These are phyloP conservation scores for Atherinosoma microstoma DNA, from an alignment of 2,797 vertebrate genomes.

Conservation along the genomic window DNA sequence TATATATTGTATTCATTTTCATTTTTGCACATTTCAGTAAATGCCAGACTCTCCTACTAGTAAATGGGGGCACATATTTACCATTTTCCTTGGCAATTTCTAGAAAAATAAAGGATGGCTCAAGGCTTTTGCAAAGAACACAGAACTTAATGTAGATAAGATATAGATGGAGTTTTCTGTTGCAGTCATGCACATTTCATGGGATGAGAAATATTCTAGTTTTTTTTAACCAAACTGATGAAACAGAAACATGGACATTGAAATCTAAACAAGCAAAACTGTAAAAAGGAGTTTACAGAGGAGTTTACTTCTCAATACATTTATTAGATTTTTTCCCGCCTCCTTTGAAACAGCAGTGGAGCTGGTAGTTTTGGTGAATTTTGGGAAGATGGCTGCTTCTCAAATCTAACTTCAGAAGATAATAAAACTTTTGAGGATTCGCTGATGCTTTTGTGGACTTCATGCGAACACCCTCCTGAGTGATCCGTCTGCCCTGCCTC, in stretches of 20 bases:
- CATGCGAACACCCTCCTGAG: conserved; percentile 8
- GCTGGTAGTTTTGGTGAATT: background rate
- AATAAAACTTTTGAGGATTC: background rate
- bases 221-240: background rate
- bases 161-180: background rate
- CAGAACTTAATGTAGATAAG: background rate
- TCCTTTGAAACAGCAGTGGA: background rate
- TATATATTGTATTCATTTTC: background rate
- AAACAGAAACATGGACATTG: background rate
- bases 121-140: background rate
- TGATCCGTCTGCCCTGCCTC: conserved; percentile 9
- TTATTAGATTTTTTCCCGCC: conserved; percentile 1
- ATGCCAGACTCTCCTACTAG: no score
- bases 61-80: background rate
- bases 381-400: background rate
- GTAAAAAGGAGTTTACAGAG: background rate
- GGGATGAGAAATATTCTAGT: background rate
- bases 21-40: no score
- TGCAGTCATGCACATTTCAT: background rate
- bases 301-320: conserved; percentile 12
- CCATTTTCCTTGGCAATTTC: background rate
- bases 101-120: background rate
- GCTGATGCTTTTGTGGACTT: conserved; percentile 8
- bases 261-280: background rate
- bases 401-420: background rate